Evolutionary conservation across 2,888 invertebrate genomes (phyloP).

Genomic region (Nymphalis urticae): DNA sequence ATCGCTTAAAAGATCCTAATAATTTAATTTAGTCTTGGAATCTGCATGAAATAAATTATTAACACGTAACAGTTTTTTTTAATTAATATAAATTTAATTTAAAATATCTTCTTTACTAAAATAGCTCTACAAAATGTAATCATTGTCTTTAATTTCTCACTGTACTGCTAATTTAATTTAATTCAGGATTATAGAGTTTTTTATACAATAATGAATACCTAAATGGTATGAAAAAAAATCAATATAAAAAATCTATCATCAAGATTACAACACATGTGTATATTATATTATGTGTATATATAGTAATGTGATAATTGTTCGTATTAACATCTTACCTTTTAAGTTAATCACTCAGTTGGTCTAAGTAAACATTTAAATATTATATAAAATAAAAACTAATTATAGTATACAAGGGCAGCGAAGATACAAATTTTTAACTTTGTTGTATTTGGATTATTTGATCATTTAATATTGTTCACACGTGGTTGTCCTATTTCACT

Average conservation of each 20-base stretch:
- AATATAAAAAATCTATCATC: not conserved
- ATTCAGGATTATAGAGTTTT: not conserved
- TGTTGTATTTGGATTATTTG: slow-evolving; percentile 28
- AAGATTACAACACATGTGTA: not conserved
- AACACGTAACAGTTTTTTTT: not conserved
- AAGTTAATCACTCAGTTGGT: slow-evolving; percentile 48
- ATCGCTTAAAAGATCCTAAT: not conserved
- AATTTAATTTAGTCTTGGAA: not conserved
- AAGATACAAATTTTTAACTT: slow-evolving; percentile 39
- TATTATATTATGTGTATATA: too few species aligned
- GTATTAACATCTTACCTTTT: slow-evolving; percentile 56
- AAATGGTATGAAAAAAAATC: not conserved
- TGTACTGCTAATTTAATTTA: not conserved
- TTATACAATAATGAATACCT: not conserved
- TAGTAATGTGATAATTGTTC: not conserved
- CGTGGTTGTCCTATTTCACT: slow-evolving; percentile 50
- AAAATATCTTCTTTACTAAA: not conserved
- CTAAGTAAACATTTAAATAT: slow-evolving; percentile 58
- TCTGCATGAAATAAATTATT: not conserved
- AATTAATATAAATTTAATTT: not conserved
- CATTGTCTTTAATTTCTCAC: not conserved
- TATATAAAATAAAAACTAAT: slow-evolving; percentile 53
- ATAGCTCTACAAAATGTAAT: not conserved
- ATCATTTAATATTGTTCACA: slow-evolving; percentile 19
- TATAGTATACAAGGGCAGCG: slow-evolving; percentile 55